Evolutionary conservation across 92 coral and sea anemone genomes (phyloP).

Genomic region (Palythoa heliodiscus): DNA sequence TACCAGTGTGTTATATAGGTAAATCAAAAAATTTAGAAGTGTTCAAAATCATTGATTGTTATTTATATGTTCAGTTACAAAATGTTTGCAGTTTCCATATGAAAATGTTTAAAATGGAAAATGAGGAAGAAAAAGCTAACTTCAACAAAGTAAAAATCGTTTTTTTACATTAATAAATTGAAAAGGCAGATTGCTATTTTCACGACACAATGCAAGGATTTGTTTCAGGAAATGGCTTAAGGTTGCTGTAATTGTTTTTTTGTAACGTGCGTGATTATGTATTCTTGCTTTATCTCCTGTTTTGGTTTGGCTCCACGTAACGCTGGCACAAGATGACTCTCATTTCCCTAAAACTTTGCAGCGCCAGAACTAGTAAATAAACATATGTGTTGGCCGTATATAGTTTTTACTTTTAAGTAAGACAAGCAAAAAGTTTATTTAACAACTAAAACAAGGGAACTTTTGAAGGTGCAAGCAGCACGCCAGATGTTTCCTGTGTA

Average conservation of each 20-base stretch:
- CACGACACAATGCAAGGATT: neutral
- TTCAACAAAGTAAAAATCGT: neutral
- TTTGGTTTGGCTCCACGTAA: neutral
- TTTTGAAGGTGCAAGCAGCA: neutral
- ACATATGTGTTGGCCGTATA: neutral
- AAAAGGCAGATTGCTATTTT: neutral
- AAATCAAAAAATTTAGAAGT: too few species aligned
- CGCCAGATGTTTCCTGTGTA: slow-evolving; percentile 20
- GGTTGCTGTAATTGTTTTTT: neutral
- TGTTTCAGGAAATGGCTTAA: slow-evolving; percentile 9
- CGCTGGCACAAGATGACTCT: neutral
- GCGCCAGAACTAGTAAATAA: neutral
- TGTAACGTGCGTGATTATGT: neutral
- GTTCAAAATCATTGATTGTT: neutral
- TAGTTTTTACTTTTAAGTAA: neutral
- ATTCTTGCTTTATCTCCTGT: neutral
- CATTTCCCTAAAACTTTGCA: neutral
- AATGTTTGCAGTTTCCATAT: neutral
- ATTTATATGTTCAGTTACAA: neutral
- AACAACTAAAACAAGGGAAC: neutral
- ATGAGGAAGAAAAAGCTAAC: neutral
- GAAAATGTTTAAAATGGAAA: neutral
- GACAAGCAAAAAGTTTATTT: neutral
- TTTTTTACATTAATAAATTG: neutral
- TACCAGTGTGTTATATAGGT: neutral